phyloP scores from a whole-genome alignment of 2,797 vertebrate genomes.

The Alectoris magna region DNA sequence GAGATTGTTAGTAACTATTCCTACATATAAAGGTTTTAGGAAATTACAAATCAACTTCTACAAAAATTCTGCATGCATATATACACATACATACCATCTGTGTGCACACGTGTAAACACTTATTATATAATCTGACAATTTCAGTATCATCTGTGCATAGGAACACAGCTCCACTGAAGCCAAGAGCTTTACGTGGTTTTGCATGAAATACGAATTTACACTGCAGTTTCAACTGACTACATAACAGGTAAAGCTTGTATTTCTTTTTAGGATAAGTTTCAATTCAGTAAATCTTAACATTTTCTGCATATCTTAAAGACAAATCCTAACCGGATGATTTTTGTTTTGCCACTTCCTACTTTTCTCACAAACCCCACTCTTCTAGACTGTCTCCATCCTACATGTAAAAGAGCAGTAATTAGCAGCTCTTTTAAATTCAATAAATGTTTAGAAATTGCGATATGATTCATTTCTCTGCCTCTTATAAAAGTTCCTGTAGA shows the following conservation, averaged over 20 bases:
- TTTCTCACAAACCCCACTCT: not conserved
- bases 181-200: not conserved
- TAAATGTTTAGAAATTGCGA: slow-evolving; percentile 12
- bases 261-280: not conserved
- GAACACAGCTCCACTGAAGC: not conserved
- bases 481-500: not conserved
- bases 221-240: not conserved
- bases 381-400: not conserved
- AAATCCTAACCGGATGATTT: not conserved
- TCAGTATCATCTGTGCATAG: not conserved
- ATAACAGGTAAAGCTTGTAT: not conserved
- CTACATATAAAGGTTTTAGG: not conserved
- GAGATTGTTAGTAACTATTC: slow-evolving; percentile 3
- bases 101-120: not conserved
- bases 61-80: not conserved
- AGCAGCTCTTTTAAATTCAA: slow-evolving; percentile 16
- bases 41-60: not conserved
- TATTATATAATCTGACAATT: not conserved
- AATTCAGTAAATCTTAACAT: not conserved
- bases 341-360: not conserved
- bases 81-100: not conserved
- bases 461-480: not conserved
- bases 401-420: slow-evolving; percentile 20
- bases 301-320: not conserved
- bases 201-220: not conserved